Evolutionary conservation across 2,888 invertebrate species (phyloP), one percentile per base, ranked within the genome.

Genomic region (Synanthedon andrenaeformis): DNA sequence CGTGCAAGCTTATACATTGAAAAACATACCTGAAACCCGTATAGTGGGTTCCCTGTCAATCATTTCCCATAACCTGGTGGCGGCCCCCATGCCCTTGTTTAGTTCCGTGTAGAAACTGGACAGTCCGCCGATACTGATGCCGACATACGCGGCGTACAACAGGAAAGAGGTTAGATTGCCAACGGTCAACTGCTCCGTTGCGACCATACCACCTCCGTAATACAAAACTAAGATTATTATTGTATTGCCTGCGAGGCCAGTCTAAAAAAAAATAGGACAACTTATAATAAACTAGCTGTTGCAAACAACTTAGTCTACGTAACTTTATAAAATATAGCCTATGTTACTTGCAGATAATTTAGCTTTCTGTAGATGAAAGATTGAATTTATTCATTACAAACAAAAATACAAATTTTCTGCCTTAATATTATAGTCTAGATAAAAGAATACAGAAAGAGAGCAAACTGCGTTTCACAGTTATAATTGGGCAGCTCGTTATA

Each of bases 111-210:
- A 99, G 78, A 98, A 98, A 62, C 92, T 94, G 51, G 95, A 94
- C n/a, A 98, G 74, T 11, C 97, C 96, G 51, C 94, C 93, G 45
- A 98, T 91, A 45, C 97, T 96, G 41, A 97, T 91, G 11, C 96
- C 97, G 13, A 97, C 95, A 67, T 97, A 98, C 0, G 94, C 96
- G 0, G 98, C 97, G 70, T 99, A 99, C 12, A 99, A 79, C 11
- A 99, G 89, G 79, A 99, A 99, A 0, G 98, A 94, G 0, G 98
- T 97, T 14, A 99, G 88, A 59, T 94, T 93, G 4, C 98, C 98
- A 12, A 97, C 93, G 0, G 93, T 92, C 55, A 96, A 81, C 17
- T 92, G 87, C 49, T 94, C 90, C 1, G 92, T 91, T 0, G 94
- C 91, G 41, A 98, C 95, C 92, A 98, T 92, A 3, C 92, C 90